Evolutionary conservation across 2,888 invertebrate species (phyloP), one percentile per base, ranked within the genome.

Genomic region (Smittia sp.): DNA sequence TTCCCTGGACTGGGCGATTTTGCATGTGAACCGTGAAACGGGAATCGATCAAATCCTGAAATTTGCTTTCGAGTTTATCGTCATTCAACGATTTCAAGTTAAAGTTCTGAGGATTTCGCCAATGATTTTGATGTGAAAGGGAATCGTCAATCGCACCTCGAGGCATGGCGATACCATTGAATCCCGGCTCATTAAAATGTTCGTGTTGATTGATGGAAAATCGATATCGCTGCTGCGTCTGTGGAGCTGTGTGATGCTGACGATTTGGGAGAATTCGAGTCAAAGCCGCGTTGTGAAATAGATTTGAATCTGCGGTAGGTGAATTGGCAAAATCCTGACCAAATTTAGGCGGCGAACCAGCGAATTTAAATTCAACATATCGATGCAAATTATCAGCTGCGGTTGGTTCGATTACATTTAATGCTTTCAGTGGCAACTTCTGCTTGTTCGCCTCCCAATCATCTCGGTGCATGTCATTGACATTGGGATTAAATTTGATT

Each of bases 181-280:
- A 32, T 3, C 32, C 9, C 9, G 3, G 13, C 27, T 63, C 63
- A 63, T 54, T 20, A 18, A 4, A n/a, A 63, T 25, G 1, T 25
- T 63, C 15, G 15, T 32, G 9, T 25, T 63, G 63, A 63, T 63
- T 63, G 63, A 63, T 22, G 63, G 32, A 63, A 63, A 63, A 63
- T 32, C 63, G 18, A 63, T 63, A n/a, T n/a, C n/a, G n/a, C n/a
- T n/a, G n/a, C n/a, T 9, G 25, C 24, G 58, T 18, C 24, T 22
- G 20, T 58, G 20, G 22, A 58, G 20, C 20, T 52, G 52, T 18
- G 58, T 4, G 58, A 9, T 58, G 58, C 20, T 58, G 58, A 58
- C 18, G 20, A 18, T 22, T 58, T 13, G 24, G 15, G 20, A 15
- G 15, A 63, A n/a, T 63, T 62, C 15, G 13, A 1, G 1, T 1